These are phyloP conservation scores for Athene noctua DNA, from an alignment of 2,113 vertebrate genomes.

Conservation along the genomic window DNA sequence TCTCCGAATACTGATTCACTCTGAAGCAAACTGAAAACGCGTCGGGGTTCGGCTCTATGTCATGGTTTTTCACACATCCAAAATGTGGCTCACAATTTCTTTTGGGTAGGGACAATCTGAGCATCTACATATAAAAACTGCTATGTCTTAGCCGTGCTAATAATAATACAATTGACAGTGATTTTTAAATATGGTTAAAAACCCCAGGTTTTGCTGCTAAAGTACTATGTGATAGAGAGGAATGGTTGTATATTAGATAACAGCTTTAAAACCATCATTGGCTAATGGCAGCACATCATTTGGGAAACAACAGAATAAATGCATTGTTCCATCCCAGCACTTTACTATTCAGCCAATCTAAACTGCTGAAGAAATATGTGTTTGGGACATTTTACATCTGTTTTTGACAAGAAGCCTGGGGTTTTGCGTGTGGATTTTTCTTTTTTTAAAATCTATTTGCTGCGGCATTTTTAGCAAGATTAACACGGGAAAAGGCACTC, in stretches of 20 bases:
- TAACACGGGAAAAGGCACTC: neutral
- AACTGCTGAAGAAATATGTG: constrained; percentile 70
- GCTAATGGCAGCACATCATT: constrained; percentile 50
- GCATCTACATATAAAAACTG: neutral
- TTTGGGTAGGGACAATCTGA: neutral
- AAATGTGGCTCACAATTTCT: neutral
- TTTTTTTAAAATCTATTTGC: neutral
- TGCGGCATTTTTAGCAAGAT: neutral
- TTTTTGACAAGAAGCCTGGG: constrained; percentile 66
- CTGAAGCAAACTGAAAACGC: rapidly evolving
- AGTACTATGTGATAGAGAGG: neutral
- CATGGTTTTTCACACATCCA: neutral
- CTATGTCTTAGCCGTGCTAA: neutral
- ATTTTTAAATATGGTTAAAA: neutral
- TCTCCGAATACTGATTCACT: rapidly evolving
- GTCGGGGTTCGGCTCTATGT: rapidly evolving
- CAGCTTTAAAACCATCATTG: neutral
- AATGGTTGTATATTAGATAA: neutral
- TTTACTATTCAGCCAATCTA: constrained; percentile 57
- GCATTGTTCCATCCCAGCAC: constrained; percentile 35
- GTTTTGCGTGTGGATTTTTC: neutral
- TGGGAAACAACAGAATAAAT: constrained; percentile 61
- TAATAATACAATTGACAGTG: neutral
- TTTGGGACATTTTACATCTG: constrained; percentile 74
- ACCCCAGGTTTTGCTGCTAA: neutral